Base-by-base conservation (phyloP, 1,140 invertebrate species). In the Drosophila repleta region DNA sequence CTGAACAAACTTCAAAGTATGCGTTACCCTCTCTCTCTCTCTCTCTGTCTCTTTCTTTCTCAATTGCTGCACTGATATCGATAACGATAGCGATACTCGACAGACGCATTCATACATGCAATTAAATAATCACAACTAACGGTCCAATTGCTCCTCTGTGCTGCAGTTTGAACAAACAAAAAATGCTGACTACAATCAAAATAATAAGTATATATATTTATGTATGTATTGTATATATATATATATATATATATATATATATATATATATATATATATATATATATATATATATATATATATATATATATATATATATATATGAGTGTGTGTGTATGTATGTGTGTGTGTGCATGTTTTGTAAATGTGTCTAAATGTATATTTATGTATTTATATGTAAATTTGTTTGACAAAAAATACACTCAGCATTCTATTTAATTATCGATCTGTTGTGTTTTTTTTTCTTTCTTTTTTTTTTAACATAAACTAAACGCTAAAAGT, bases 321-420 rank as follows among this genome's bases (percentile, higher is more conserved):
- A 45, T 58, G 62, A 80, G 62, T 60, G 56, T 29, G 4, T 29
- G 6, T 15, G 5, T 57, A 3, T 41, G n/a, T 41, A 10, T 60
- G 26, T 60, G 15, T 39, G 21, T 45, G 21, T 43, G 18, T 46
- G 18, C 46, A 18, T 51, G 48, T 13, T n/a, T n/a, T n/a, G n/a
- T n/a, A n/a, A n/a, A 17, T 37, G 52, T 55, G 26, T 60, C 41
- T 52, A 21, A 37, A 63, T 79, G 65, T 79, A 73, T 67, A 62
- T 63, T 65, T 79, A 61, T 69, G 55, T 57, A 52, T 83, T 80
- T 87, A 74, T 85, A 85, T 87, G 77, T 85, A 85, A 78, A 78
- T 85, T 85, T 87, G 82, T 87, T 87, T 88, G 82, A 87, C 82
- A 87, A 87, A 87, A 87, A 88, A 87, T 88, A 87, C 82, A 88